Evolutionary conservation across 2,888 invertebrate genomes (phyloP), one percentile per base, ranked within the genome.

Genomic region (Rotaria macrura): DNA sequence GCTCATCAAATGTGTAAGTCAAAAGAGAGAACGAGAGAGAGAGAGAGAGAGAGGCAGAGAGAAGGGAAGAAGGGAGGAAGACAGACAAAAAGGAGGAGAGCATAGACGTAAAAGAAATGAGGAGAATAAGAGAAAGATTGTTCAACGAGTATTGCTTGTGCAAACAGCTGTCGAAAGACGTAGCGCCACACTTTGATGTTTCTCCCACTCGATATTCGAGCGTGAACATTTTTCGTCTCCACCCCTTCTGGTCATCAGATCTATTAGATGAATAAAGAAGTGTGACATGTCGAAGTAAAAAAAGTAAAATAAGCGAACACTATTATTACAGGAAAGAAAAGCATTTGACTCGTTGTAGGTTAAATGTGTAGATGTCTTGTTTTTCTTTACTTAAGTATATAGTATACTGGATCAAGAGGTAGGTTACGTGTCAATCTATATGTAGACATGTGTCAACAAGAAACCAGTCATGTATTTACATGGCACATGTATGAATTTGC

Each of bases 131-230:
- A n/a, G 55, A 34, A 65, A 14, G 29, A 65, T 29, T 34, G 65
- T n/a, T 65, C 29, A 29, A 29, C 14, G 29, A 34, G 29, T 29
- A 29, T 34, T 65, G 29, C 65, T 65, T 65, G 65, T 65, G 65
- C 65, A 65, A 65, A 65, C 65, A 65, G 29, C 65, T 65, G 65
- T 29, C 65, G 65, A 65, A 29, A 29, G 34, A 34, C 65, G 10
- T n/a, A 65, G 65, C 65, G 65, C 34, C 65, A 65, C n/a, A 29
- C 65, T 65, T 65, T 65, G 65, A 65, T 65, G 29, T 65, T 65
- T 34, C 65, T 65, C 65, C 29, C 34, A 14, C 34, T 29, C 14
- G 1, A 34, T 17, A 17, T 34, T 65, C 65, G 34, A 65, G 65
- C 65, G 29, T 65, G 65, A 65, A 65, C 34, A 47, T 65, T 65